These are phyloP conservation scores for Actinia tenebrosa DNA, from an alignment of 64 coral and sea anemone species.

Conservation along the genomic window DNA sequence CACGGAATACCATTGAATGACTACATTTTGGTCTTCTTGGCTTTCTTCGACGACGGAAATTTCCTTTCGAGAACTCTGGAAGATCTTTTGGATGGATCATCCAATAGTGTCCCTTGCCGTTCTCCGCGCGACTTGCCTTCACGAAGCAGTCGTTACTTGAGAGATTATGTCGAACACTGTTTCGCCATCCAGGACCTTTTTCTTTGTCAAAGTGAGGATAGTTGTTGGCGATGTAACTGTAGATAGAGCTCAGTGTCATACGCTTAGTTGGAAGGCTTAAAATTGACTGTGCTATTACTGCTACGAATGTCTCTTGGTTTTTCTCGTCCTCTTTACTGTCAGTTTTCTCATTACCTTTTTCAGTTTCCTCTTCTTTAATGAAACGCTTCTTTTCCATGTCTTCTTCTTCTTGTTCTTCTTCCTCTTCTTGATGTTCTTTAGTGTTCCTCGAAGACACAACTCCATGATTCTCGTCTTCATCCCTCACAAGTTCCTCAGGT, in stretches of 20 bases:
- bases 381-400: neutral
- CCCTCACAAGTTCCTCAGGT: neutral
- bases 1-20: constrained; percentile 25
- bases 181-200: constrained; percentile 76
- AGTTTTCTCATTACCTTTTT: constrained; percentile 22
- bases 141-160: constrained; percentile 87
- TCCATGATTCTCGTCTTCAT: constrained; percentile 6
- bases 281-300: constrained; percentile 71
- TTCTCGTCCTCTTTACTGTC: constrained; percentile 36
- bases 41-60: constrained; percentile 62
- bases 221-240: constrained; percentile 56
- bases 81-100: constrained; percentile 87
- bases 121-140: constrained; percentile 73
- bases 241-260: constrained; percentile 75
- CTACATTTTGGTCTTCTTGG: constrained; percentile 62
- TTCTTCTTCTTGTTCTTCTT: neutral
- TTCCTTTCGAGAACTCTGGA: constrained; percentile 75
- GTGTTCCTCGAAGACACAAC: neutral
- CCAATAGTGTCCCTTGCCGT: constrained; percentile 84
- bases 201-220: constrained; percentile 80
- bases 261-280: constrained; percentile 66
- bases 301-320: constrained; percentile 64
- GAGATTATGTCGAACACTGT: constrained; percentile 75
- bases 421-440: neutral
- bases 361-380: neutral